Conservation (phyloP, 2,888 invertebrate genomes). For the Schizaphis graminum region DNA sequence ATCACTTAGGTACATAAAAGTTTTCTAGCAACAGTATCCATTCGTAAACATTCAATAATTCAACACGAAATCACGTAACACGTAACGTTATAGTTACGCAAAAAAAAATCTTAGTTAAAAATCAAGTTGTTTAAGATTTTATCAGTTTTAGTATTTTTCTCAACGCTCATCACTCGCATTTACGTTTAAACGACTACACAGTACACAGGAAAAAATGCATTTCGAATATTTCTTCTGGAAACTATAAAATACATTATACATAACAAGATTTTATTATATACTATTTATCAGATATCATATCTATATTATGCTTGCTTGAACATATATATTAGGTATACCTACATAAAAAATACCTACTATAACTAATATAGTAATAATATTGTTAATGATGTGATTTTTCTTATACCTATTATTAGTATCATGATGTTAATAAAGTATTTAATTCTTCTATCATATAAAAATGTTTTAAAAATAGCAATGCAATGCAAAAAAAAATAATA, state of each 20-base stretch:
- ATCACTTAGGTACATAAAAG: not conserved
- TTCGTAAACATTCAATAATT: not conserved
- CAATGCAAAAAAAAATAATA: not conserved
- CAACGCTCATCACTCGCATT: not conserved
- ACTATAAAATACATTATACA: not conserved
- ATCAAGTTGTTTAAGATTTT: not conserved
- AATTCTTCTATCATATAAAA: not conserved
- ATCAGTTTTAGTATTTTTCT: not conserved
- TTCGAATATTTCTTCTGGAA: not conserved
- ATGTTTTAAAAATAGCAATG: too few relatives aligned
- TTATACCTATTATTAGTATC: not conserved
- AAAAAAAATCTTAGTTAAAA: not conserved
- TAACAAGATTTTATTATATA: not conserved
- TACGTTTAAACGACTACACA: not conserved
- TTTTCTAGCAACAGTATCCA: not conserved
- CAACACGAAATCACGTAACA: not conserved
- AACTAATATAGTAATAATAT: too few relatives aligned
- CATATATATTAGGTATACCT: not conserved
- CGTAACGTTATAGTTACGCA: not conserved
- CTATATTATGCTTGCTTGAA: not conserved
- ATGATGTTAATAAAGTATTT: not conserved
- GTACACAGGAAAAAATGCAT: not conserved
- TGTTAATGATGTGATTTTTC: not conserved
- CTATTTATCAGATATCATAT: not conserved
- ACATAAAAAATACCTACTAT: too few relatives aligned